Percentiles rank a stretch among this genome's conserved stretches.
These are phyloP conservation scores for Zaprionus gabonicus DNA, from an alignment of 1,140 invertebrate genomes.

Conservation along the genomic window DNA sequence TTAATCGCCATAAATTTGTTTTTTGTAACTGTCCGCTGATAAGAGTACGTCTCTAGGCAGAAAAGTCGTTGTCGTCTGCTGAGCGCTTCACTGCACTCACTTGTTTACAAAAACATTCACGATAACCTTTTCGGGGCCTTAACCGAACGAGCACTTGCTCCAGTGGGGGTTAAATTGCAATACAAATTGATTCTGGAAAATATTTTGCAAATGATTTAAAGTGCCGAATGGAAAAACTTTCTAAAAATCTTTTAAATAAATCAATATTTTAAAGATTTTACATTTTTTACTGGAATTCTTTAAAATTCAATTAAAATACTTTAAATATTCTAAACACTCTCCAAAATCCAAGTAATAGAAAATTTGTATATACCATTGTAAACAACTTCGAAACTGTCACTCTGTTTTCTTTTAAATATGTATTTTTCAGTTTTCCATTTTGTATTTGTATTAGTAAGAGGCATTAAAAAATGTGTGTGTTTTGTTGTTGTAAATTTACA, in stretches of 20 bases:
- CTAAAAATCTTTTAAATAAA: too few relatives aligned
- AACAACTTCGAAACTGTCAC: not conserved
- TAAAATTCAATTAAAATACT: too few relatives aligned
- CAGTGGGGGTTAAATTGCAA: slow-evolving; percentile 31
- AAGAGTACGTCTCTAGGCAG: slow-evolving; percentile 30
- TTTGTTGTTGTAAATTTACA: slow-evolving; percentile 73
- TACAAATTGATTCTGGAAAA: not conserved
- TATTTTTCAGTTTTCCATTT: slow-evolving; percentile 39
- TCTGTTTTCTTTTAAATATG: slow-evolving; percentile 42
- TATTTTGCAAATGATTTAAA: not conserved
- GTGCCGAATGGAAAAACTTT: too few relatives aligned
- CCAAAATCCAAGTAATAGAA: too few relatives aligned
- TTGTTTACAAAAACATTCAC: slow-evolving; percentile 41
- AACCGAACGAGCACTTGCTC: slow-evolving; percentile 12
- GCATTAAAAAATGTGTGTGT: slow-evolving; percentile 63
- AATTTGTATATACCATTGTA: not conserved
- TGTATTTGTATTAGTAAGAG: slow-evolving; percentile 37
- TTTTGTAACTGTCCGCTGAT: slow-evolving; percentile 46
- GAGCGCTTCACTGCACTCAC: slow-evolving; percentile 14
- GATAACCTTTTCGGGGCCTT: slow-evolving; percentile 50
- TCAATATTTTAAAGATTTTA: too few relatives aligned
- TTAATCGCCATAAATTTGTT: slow-evolving; percentile 1
- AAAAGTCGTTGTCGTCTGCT: slow-evolving; percentile 18
- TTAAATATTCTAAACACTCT: not conserved
- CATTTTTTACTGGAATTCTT: too few relatives aligned